A percentile compares a stretch with the other conserved stretches of the same genome.
Conservation (phyloP, 1,140 invertebrate genomes). For the Phthorimaea operculella region DNA sequence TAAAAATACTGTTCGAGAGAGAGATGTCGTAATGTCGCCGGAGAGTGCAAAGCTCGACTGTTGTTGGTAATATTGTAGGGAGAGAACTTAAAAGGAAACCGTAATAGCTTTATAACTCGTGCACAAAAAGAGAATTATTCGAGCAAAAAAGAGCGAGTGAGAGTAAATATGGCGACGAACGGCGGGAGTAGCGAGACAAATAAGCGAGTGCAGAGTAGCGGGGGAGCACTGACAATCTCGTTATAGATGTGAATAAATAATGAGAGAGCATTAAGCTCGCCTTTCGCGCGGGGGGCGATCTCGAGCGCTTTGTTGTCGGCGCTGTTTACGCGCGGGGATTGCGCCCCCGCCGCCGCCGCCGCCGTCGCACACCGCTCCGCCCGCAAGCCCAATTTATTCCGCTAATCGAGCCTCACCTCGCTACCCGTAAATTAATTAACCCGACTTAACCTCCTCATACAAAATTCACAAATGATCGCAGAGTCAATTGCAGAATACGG, state of each 20-base stretch:
- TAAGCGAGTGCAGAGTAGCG: slow-evolving; percentile 25
- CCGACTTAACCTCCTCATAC: slow-evolving; percentile 35
- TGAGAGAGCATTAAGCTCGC: slow-evolving; percentile 52
- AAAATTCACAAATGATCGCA: slow-evolving; percentile 19
- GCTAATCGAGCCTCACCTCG: slow-evolving; percentile 55
- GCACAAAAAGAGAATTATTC: slow-evolving; percentile 27
- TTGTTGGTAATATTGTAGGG: slow-evolving; percentile 20
- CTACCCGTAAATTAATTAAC: slow-evolving; percentile 58
- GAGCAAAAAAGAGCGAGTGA: slow-evolving; percentile 20
- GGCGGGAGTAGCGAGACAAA: slow-evolving; percentile 30
- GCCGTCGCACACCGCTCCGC: slow-evolving; percentile 22
- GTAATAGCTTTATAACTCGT: slow-evolving; percentile 30
- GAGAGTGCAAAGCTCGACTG: slow-evolving; percentile 1
- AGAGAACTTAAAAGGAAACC: slow-evolving; percentile 26
- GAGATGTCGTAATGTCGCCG: slow-evolving; percentile 1
- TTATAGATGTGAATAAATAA: slow-evolving; percentile 64
- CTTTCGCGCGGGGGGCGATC: slow-evolving; percentile 30
- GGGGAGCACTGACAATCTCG: slow-evolving; percentile 52
- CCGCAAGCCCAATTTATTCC: slow-evolving; percentile 60
- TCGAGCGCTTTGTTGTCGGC: slow-evolving; percentile 51
- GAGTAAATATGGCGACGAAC: slow-evolving; percentile 32
- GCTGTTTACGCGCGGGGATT: slow-evolving; percentile 45
- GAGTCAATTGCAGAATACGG: background rate
- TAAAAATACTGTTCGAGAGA: slow-evolving; percentile 10
- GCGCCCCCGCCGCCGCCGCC: slow-evolving; percentile 36